Conservation (phyloP, 2,113 vertebrate species). For the Gobiocypris rarus region DNA sequence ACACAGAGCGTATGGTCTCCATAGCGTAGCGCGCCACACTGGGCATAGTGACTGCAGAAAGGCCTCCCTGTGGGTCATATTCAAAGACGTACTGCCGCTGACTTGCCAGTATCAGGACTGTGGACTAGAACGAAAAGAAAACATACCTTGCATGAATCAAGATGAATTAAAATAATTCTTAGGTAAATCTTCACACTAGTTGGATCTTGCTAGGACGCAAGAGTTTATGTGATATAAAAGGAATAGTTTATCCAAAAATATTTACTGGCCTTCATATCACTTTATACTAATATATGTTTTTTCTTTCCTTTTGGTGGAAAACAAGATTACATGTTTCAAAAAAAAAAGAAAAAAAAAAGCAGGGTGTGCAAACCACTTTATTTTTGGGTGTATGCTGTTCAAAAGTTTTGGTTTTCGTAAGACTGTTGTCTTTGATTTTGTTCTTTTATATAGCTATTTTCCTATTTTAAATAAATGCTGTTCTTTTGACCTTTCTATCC, state of each 20-base stretch:
- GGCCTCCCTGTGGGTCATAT: constrained; percentile 90
- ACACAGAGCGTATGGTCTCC: constrained; percentile 96
- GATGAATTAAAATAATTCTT: constrained; percentile 20
- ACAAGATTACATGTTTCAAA: neutral
- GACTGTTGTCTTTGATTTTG: too few relatives aligned
- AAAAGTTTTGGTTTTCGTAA: too few relatives aligned
- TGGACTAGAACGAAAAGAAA: constrained; percentile 81
- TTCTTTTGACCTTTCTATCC: too few relatives aligned
- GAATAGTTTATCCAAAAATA: neutral
- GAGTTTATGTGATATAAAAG: neutral
- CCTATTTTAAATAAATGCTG: too few relatives aligned
- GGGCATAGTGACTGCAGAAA: constrained; percentile 96
- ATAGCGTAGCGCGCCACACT: constrained; percentile 96
- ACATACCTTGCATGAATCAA: constrained; percentile 40
- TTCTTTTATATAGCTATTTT: too few relatives aligned
- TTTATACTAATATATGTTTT: too few relatives aligned
- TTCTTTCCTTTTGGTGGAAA: neutral
- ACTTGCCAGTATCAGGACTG: constrained; percentile 97
- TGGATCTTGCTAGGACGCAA: neutral
- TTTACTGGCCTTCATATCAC: too few relatives aligned
- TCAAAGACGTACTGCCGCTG: constrained; percentile 98
- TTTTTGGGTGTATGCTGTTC: too few relatives aligned
- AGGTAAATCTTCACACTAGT: neutral
- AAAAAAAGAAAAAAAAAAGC: too few relatives aligned
- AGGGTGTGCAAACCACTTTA: neutral